Evolutionary conservation across 64 coral and sea anemone genomes (phyloP).

Genomic region (Montipora efflorescens): DNA sequence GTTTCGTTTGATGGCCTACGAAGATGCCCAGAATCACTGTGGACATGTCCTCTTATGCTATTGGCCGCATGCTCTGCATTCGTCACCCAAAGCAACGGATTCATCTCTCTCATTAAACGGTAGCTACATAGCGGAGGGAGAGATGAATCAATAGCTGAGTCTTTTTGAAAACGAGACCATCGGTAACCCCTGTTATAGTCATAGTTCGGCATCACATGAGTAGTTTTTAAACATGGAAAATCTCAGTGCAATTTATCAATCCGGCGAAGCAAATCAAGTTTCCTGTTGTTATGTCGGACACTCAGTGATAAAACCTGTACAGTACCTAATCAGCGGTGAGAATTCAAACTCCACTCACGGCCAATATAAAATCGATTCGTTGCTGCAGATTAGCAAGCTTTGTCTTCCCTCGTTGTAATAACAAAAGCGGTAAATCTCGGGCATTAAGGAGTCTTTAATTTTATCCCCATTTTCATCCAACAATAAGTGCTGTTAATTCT

Average conservation of each 20-base stretch:
- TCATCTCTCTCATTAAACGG: constrained; percentile 52
- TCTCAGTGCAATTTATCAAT: not conserved
- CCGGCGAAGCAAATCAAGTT: not conserved
- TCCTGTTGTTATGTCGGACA: not conserved
- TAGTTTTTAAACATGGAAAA: not conserved
- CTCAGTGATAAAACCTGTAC: not conserved
- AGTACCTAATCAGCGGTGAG: not conserved
- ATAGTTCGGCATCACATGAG: constrained; percentile 68
- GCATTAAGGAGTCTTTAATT: not conserved
- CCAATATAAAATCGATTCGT: constrained; percentile 11
- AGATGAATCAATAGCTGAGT: constrained; percentile 62
- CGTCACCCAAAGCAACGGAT: constrained; percentile 49
- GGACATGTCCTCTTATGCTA: constrained; percentile 22
- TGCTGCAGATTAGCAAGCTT: constrained; percentile 17
- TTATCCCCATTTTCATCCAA: not conserved
- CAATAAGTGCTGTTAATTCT: not conserved
- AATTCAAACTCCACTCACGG: not conserved
- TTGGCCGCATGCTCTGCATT: constrained; percentile 43
- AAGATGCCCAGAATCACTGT: not conserved
- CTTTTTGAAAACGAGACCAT: constrained; percentile 75
- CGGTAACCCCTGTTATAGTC: constrained; percentile 89
- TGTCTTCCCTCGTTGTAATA: constrained; percentile 24
- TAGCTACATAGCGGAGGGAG: constrained; percentile 67
- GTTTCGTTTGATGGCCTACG: not conserved
- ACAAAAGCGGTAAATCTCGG: not conserved